Evolutionary conservation across 2,888 invertebrate species (phyloP), one percentile per base, ranked within the genome.

Genomic region (Coecobrya sp.): DNA sequence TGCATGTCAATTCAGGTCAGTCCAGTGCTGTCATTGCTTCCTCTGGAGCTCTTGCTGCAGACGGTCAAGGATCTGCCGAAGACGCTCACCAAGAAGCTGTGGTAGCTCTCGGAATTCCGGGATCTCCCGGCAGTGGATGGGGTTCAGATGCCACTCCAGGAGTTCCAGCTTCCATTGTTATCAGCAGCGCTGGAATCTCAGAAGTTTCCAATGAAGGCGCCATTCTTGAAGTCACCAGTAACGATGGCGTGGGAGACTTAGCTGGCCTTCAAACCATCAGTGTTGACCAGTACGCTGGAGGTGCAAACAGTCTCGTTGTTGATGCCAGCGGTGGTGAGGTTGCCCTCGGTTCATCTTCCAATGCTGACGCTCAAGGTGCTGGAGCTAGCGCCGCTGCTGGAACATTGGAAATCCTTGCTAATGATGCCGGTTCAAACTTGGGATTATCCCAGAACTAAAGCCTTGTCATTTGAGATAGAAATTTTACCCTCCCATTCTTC

Each of bases 331-430:
- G 91, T 73, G 86, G 79, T 22, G 76, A 86, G 11, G 73, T 81
- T 5, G 81, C 59, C 49, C 52, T 87, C 16, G 81, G 49, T 22
- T 59, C 85, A 0, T 62, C 86, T n/a, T 76, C 76, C 49, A 76
- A 25, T 49, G 76, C 86, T 62, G 65, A 7, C 30, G 81, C 68
- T 19, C 1, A 42, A 27, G 88, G 88, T 22, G 13, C 62, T n/a
- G 88, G 81, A 36, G 36, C 30, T 30, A 89, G 82, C 70, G 79
- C 89, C 70, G 89, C 84, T 55, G 89, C 79, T 49, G 89, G 82
- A 27, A 70, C 30, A 22, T 22, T 79, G 42, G 79, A 27, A 11
- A 88, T 88, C 62, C 4, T 27, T 7, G 59, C 79, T 42, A 36
- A 16, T 11, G n/a, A 22, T 5, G 19, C 52, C 27, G 86, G 76